Evolutionary conservation across 2,888 invertebrate species (phyloP), one percentile per base, ranked within the genome.

Genomic region (Carpatolechia fugitivella): DNA sequence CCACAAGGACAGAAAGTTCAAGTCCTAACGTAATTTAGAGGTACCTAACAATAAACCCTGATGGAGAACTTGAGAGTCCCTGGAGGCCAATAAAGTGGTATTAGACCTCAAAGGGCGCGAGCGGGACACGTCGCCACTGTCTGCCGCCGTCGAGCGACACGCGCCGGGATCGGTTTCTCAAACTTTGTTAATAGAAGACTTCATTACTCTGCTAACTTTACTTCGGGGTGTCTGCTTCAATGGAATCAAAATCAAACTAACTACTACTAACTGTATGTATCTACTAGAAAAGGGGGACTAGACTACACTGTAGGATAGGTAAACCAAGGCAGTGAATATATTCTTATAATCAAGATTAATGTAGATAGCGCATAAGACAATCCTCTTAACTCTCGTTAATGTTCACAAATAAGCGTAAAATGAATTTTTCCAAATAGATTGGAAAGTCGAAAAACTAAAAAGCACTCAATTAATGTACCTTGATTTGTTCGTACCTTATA

Each of bases 31-130:
- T 18, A 49, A 35, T 49, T 18, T 14, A 20, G n/a, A 49, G 33
- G 33, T 31, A n/a, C n/a, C n/a, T n/a, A 49, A 49, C 48, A 49
- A 49, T 49, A 49, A 49, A 31, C 33, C 33, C 33, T 49, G 48
- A 49, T 49, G 18, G 18, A 49, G 47, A 29, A 30, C 35, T 16
- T 18, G 5, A 33, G 13, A 7, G 48, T 35, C 48, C 33, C 48
- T 33, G 14, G 35, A 16, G 48, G 3, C 18, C 18, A 49, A 49
- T 49, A 49, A 30, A 31, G 48, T 8, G 18, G 11, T 3, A 49
- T 18, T 33, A 33, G 48, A 30, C 13, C 48, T 49, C 48, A 49
- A 33, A 49, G 48, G 35, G 18, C 33, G 35, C 13, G 14, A 14
- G 14, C 14, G 13, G 14, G 38, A n/a, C 24, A 24, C 24, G 24